phyloP scores from a whole-genome alignment of 2,113 vertebrate species.

The Lethenteron reissneri region DNA sequence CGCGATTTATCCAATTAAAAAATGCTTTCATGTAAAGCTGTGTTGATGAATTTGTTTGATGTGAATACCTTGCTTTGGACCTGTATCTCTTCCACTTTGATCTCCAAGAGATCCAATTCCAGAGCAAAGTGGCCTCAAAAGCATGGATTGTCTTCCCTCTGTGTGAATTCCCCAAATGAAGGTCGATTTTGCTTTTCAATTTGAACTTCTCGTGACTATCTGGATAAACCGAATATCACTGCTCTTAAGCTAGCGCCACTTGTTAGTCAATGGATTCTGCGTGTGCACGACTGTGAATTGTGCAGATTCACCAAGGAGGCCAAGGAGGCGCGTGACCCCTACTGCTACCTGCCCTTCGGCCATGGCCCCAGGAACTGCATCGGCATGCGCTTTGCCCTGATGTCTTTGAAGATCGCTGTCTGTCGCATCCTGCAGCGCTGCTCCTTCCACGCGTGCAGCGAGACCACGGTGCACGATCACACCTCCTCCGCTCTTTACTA shows the following conservation, averaged over 20 bases:
- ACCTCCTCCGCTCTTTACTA: background rate
- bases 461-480: slow-evolving; percentile 42
- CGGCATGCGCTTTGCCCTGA: slow-evolving; percentile 49
- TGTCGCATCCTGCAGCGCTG: slow-evolving; percentile 39
- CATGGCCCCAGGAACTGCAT: slow-evolving; percentile 70
- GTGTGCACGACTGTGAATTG: background rate
- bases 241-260: background rate
- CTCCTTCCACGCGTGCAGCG: slow-evolving; percentile 31
- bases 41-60: too few species aligned
- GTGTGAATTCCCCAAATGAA: background rate
- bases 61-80: too few species aligned
- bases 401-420: slow-evolving; percentile 53
- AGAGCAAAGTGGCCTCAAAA: background rate
- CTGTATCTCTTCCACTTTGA: too few species aligned
- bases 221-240: background rate
- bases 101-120: background rate
- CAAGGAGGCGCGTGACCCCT: slow-evolving; percentile 33
- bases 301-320: slow-evolving; percentile 55
- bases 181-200: background rate
- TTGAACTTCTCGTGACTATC: background rate
- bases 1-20: too few species aligned
- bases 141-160: background rate
- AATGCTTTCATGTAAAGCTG: too few species aligned
- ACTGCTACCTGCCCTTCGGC: slow-evolving; percentile 67
- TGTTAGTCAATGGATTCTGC: background rate